phyloP scores from a whole-genome alignment of 2,113 vertebrate genomes.

The Solea senegalensis region DNA sequence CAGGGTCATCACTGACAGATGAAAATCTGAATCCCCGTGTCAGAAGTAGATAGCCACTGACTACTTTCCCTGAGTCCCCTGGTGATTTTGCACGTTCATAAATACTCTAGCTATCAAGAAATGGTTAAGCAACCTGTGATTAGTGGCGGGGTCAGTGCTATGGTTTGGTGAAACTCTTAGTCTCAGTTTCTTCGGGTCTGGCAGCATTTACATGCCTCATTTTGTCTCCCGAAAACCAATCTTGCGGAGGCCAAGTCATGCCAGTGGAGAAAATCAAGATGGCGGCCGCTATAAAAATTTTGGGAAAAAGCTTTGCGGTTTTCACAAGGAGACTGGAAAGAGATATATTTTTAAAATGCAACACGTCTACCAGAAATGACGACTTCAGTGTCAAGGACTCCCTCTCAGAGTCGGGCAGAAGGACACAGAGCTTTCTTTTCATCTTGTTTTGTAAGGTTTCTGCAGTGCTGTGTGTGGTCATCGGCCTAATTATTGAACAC shows the following conservation, averaged over 20 bases:
- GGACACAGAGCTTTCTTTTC: slow-evolving; percentile 50
- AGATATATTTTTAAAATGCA: slow-evolving; percentile 52
- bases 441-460: slow-evolving; percentile 53
- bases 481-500: slow-evolving; percentile 56
- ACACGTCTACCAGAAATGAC: slow-evolving; percentile 38
- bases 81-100: slow-evolving; percentile 53
- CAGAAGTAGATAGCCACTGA: slow-evolving; percentile 1
- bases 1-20: neutral
- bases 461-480: slow-evolving; percentile 58
- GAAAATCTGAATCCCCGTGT: slow-evolving; percentile 11
- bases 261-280: slow-evolving; percentile 45
- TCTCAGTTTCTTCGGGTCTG: slow-evolving; percentile 48
- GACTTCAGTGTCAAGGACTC: slow-evolving; percentile 53
- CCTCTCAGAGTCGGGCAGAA: slow-evolving; percentile 46
- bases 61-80: slow-evolving; percentile 31
- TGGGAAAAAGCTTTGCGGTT: slow-evolving; percentile 49
- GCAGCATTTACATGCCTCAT: slow-evolving; percentile 49
- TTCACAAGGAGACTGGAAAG: slow-evolving; percentile 17
- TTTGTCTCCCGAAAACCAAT: slow-evolving; percentile 49
- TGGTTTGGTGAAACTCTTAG: slow-evolving; percentile 52
- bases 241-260: slow-evolving; percentile 25
- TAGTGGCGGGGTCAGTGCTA: slow-evolving; percentile 50
- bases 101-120: slow-evolving; percentile 48
- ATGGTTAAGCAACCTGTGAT: slow-evolving; percentile 58
- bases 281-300: slow-evolving; percentile 37